Evolutionary conservation across 2,113 vertebrate genomes (phyloP), one percentile per base, ranked within the genome.

Genomic region (Poeciliopsis prolifica): DNA sequence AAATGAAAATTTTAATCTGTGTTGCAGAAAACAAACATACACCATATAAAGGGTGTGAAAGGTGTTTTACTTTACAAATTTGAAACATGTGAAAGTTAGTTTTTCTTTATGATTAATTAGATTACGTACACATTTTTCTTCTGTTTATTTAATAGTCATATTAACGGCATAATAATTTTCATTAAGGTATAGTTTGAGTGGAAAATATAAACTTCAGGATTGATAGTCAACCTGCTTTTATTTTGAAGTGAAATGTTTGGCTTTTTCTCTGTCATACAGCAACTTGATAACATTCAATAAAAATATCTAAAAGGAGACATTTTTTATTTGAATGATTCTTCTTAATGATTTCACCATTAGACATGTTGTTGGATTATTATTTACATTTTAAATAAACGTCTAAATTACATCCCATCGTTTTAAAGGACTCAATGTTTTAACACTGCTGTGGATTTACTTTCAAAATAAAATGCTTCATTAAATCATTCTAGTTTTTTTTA

Each of bases 311-410:
- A 28, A 65, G 26, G 35, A 33, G 61, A 30, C 19, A 40, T n/a
- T 77, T 77, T 14, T 24, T 12, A 65, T 3, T 7, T 10, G 2
- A 28, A 5, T 12, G 31, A 40, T 13, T 61, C 37, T 67, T 71
- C 13, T 35, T 12, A 0, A 0, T 3, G 7, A 15, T 58, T 37
- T 30, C 22, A 15, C 17, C 3, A 4, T 5, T 26, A 7, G 40
- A 19, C 0, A 29, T 4, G 33, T 63, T 22, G 0, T 8, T 0
- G 3, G 2, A 10, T 0, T 1, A 2, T 11, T 1, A 0, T 64
- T 4, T 4, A 8, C 12, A 22, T 30, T 5, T 26, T 42, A 51
- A 14, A 51, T 0, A 65, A 24, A 17, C 7, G 0, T 30, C 4
- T 51, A 26, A 31, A 35, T 1, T 12, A 8, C 5, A 15, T 24